phyloP scores from a whole-genome alignment of 2,888 invertebrate species.

The Blastobasis adustella region DNA sequence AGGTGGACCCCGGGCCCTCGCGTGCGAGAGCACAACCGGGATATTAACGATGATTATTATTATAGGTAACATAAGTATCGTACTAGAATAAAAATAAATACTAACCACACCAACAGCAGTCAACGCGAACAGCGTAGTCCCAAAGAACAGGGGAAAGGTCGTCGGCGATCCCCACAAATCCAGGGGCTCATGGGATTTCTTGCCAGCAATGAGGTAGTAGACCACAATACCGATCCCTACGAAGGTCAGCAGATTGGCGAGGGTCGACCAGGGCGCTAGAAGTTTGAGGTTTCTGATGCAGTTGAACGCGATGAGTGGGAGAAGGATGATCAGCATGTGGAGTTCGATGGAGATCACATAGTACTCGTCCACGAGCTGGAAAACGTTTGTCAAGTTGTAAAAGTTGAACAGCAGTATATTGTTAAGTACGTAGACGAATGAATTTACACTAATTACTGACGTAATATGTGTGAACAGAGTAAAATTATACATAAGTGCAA shows the following conservation, averaged over 20 bases:
- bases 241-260: slow-evolving; percentile 87
- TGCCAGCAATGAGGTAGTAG: slow-evolving; percentile 77
- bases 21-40: too few relatives aligned
- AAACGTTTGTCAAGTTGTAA: slow-evolving; percentile 7
- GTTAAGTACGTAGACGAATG: not conserved
- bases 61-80: too few relatives aligned
- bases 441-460: not conserved
- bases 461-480: not conserved
- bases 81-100: slow-evolving; percentile 5
- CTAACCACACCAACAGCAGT: slow-evolving; percentile 88
- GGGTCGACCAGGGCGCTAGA: slow-evolving; percentile 87
- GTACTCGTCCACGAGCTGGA: slow-evolving; percentile 66
- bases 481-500: too few relatives aligned
- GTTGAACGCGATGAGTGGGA: slow-evolving; percentile 81
- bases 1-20: too few relatives aligned
- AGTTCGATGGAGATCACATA: slow-evolving; percentile 61
- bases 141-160: slow-evolving; percentile 87
- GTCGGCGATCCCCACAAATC: slow-evolving; percentile 50
- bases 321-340: slow-evolving; percentile 79
- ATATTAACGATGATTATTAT: too few relatives aligned
- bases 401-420: not conserved
- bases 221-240: slow-evolving; percentile 84
- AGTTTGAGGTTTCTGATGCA: slow-evolving; percentile 84
- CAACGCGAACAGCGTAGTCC: slow-evolving; percentile 92
- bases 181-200: slow-evolving; percentile 60